Evolutionary conservation across 2,113 vertebrate species (phyloP), one percentile per base, ranked within the genome.

Genomic region (Aldabrachelys gigantea): DNA sequence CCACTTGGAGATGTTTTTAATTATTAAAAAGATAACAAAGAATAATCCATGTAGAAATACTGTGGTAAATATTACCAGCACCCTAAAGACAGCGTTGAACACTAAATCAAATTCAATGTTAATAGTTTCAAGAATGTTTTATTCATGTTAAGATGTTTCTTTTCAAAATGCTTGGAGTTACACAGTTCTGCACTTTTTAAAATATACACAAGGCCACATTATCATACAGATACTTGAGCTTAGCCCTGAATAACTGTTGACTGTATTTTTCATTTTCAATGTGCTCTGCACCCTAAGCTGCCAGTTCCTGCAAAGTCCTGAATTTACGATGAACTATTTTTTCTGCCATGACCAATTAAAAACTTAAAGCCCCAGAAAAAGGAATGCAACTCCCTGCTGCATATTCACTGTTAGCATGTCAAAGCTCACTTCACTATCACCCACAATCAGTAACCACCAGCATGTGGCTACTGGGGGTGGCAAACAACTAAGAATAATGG

Each of bases 1-100:
- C 80, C 17, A 86, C 52, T 24, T 27, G 27, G 14, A n/a, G 2
- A 2, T 69, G 27, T 35, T 76, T 87, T 75, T 82, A 56, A 57
- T 82, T 84, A 91, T 83, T 94, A 35, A 82, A 85, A 85, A 50
- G 79, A 59, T 91, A 95, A 49, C n/a, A 10, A n/a, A 69, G 75
- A 31, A 91, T 19, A 94, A 86, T 8, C 82, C 41, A 21, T 87
- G 6, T 25, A 89, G 92, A 38, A n/a, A 72, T 38, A n/a, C 65
- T n/a, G 16, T 10, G 21, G n/a, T n/a, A 38, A 72, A 38, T 72
- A 22, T 38, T 72, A 72, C 17, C 91, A 91, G 87, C 16, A 56
- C n/a, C 12, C 79, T 54, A 90, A 84, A 0, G 0, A 88, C 52
- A 19, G 69, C 0, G 4, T 56, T 93, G 56, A 89, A 59, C 82